Conservation (phyloP, 1,140 invertebrate genomes). For the Portunus trituberculatus region DNA sequence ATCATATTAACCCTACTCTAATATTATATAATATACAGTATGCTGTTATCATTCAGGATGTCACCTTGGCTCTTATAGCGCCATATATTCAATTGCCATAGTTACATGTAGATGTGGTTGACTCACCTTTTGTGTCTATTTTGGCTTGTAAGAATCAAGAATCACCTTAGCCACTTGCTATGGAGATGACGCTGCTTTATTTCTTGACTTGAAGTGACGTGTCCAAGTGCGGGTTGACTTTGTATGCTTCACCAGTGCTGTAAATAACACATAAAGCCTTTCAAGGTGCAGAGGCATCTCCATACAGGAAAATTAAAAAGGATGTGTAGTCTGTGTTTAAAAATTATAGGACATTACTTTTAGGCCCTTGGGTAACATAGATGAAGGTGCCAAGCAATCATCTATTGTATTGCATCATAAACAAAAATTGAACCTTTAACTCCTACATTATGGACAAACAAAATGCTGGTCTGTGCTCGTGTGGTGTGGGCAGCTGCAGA, state of each 20-base stretch:
- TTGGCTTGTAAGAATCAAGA: slow-evolving; percentile 49
- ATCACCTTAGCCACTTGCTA: slow-evolving; percentile 56
- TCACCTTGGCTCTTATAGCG: slow-evolving; percentile 67
- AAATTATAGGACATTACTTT: slow-evolving; percentile 35
- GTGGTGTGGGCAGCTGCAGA: slow-evolving; percentile 31
- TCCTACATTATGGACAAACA: slow-evolving; percentile 41
- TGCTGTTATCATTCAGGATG: slow-evolving; percentile 69
- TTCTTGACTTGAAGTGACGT: slow-evolving; percentile 65
- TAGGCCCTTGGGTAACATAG: slow-evolving; percentile 39
- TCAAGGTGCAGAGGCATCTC: slow-evolving; percentile 61
- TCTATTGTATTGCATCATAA: neutral
- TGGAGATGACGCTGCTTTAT: slow-evolving; percentile 65
- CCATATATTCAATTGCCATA: slow-evolving; percentile 75
- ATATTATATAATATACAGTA: slow-evolving; percentile 59
- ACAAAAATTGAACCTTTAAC: neutral
- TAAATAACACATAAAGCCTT: slow-evolving; percentile 63
- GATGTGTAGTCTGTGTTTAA: slow-evolving; percentile 30
- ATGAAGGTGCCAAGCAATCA: slow-evolving; percentile 43
- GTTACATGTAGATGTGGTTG: slow-evolving; percentile 67
- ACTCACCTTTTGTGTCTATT: slow-evolving; percentile 53
- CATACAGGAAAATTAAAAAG: slow-evolving; percentile 34
- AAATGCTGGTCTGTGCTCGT: slow-evolving; percentile 44
- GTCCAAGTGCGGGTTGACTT: slow-evolving; percentile 70
- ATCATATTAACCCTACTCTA: slow-evolving; percentile 63
- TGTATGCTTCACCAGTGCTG: slow-evolving; percentile 64